Evolutionary conservation across 53 echinoderm and acorn worm genomes (phyloP).

Genomic region (Stichopus horrens): DNA sequence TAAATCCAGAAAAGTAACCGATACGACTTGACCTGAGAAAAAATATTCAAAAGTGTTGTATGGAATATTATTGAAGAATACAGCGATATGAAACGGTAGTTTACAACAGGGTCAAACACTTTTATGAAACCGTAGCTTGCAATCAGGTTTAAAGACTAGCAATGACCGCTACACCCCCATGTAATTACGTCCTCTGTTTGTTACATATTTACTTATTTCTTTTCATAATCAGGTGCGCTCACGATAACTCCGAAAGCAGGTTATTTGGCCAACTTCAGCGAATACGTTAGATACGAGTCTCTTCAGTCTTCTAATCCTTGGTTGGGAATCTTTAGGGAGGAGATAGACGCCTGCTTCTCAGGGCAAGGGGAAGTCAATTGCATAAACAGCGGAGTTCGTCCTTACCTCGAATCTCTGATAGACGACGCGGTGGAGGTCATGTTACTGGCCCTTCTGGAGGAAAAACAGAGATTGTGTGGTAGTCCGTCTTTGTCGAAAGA

Average conservation of each 20-base stretch:
- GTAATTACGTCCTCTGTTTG: too few species aligned
- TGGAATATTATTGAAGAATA: too few species aligned
- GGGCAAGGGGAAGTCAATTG: background rate
- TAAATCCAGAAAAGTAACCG: too few species aligned
- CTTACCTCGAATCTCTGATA: slow-evolving; percentile 41
- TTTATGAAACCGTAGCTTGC: too few species aligned
- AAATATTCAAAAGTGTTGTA: too few species aligned
- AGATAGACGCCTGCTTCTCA: slow-evolving; percentile 19
- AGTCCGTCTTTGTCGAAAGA: too few species aligned
- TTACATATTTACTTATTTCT: too few species aligned
- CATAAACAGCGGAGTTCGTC: background rate
- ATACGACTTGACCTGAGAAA: too few species aligned
- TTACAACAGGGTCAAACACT: too few species aligned
- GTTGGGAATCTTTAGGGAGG: slow-evolving; percentile 62
- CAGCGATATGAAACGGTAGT: too few species aligned
- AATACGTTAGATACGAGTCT: slow-evolving; percentile 59
- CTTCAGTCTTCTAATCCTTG: slow-evolving; percentile 68
- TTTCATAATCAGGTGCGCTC: slow-evolving; percentile 62
- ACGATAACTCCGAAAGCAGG: slow-evolving; percentile 67
- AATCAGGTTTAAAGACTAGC: too few species aligned
- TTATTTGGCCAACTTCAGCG: slow-evolving; percentile 54
- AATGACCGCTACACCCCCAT: too few species aligned
- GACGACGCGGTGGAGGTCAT: slow-evolving; percentile 79
- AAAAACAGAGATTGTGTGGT: slow-evolving; percentile 54
- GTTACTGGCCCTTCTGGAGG: slow-evolving; percentile 64